phyloP scores from a whole-genome alignment of 2,113 vertebrate species.

The Nanorana parkeri region DNA sequence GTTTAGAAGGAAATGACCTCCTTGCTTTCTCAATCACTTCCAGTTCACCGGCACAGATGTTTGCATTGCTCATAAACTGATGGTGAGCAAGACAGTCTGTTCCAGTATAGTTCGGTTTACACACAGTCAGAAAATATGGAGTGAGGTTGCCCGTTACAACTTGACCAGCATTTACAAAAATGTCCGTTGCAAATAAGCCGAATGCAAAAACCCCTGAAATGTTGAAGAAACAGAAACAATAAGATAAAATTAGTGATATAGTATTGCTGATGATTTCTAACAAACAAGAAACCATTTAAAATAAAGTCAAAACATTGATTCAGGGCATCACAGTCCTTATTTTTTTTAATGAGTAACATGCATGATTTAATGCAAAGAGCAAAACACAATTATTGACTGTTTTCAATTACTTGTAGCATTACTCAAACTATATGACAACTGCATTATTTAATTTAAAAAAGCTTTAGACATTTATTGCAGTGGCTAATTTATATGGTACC shows the following conservation, averaged over 20 bases:
- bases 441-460: too few relatives aligned
- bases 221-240: constrained; percentile 23
- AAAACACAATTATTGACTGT: too few relatives aligned
- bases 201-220: constrained; percentile 94
- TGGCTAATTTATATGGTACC: too few relatives aligned
- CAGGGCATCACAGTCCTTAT: too few relatives aligned
- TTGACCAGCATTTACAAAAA: constrained; percentile 97
- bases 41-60: constrained; percentile 92
- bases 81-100: constrained; percentile 85
- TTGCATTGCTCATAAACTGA: constrained; percentile 87
- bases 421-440: too few relatives aligned
- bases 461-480: too few relatives aligned
- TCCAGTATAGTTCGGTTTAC: constrained; percentile 96
- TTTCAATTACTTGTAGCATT: too few relatives aligned
- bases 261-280: too few relatives aligned
- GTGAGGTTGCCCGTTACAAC: constrained; percentile 94
- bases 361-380: too few relatives aligned
- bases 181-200: constrained; percentile 97
- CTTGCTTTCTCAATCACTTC: constrained; percentile 87
- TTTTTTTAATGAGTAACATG: too few relatives aligned
- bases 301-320: too few relatives aligned
- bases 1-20: constrained; percentile 96
- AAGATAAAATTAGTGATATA: neutral
- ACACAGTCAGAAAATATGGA: constrained; percentile 94
- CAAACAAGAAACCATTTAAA: too few relatives aligned